Evolutionary conservation across 53 echinoderm and acorn worm genomes (phyloP), one percentile per base, ranked within the genome.

Genomic region (Patiria pectinifera): DNA sequence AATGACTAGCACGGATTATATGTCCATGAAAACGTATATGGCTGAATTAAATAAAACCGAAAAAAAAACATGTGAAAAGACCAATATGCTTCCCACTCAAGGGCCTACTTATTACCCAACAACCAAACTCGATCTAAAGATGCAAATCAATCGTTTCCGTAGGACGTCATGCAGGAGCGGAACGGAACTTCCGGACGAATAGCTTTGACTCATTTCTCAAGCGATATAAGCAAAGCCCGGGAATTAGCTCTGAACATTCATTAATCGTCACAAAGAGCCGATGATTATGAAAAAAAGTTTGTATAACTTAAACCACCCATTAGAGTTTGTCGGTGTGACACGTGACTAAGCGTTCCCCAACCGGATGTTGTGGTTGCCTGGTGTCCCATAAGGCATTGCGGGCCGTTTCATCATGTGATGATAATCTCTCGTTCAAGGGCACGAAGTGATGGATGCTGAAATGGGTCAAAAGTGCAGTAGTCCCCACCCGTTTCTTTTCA

Each of bases 291-390:
- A 74, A n/a, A 72, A 74, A 74, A 74, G 74, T 79, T 79, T 79
- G 80, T 16, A 13, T 1, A 79, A 19, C 23, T 11, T 62, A 72
- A 75, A 86, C 89, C 75, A 48, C 43, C 59, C 77, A 78, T 89
- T 89, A 89, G 35, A 60, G 77, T 90, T 90, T 90, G 90, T 90
- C 90, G 90, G 90, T 90, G 66, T 14, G 80, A 69, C 90, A 90
- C 90, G 90, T 90, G 90, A 90, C 81, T 90, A 80, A 90, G 22
- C 81, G 26, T 23, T 18, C 58, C 89, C 62, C 48, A 6, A 43
- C 23, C 90, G 90, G 90, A 90, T 79, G 90, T 66, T 90, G 90
- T 48, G 90, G 90, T 90, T 59, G 53, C 53, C 53, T 53, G 60
- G 46, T 48, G 19, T 81, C 90, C 90, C 88, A 77, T 76, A 60